Base-by-base conservation (phyloP, 2,113 vertebrate species). In the Spea multiplicata region DNA sequence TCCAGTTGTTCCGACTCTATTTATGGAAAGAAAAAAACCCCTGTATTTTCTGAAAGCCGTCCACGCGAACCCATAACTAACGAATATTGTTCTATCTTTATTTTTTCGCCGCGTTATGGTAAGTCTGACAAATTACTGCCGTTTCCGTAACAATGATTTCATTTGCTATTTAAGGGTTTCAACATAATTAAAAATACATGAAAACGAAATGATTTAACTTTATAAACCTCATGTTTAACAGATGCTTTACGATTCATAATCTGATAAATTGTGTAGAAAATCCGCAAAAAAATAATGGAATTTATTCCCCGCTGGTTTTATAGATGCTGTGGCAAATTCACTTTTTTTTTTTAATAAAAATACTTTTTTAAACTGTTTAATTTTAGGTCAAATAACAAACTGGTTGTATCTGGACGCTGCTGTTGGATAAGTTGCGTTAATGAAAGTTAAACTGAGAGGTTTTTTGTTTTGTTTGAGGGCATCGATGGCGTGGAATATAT, bases 51-150 rank as follows among this genome's bases (percentile, higher is more conserved):
- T 72, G 0, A 10, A 83, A 87, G 61, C 83, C 53, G 77, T 83
- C 75, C 87, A 78, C 82, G 65, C 79, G 84, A 68, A 85, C 85
- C 84, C 78, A 82, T 83, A 86, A 88, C 82, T 80, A 89, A 83
- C 5, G n/a, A 16, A 30, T 64, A 30, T 17, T 6, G n/a, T 64
- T 16, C 16, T 64, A 16, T 64, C 17, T 52, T 52, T n/a, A 3
- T 13, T 61, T 61, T 64, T 64, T 64, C 6, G 17, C 61, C 61
- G 30, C 30, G 61, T 61, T 61, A 3, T 61, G 57, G 14, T n/a
- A 13, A 61, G 9, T 16, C n/a, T 17, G 61, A 64, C n/a, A 17
- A 16, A 17, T 64, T 17, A 17, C 61, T 64, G 61, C n/a, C 3
- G 61, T 64, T 64, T 64, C 61, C 17, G 8, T 64, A 64, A 53